Evolutionary conservation across 2,888 invertebrate species (phyloP), one percentile per base, ranked within the genome.

Genomic region (Drosophila infuscata): DNA sequence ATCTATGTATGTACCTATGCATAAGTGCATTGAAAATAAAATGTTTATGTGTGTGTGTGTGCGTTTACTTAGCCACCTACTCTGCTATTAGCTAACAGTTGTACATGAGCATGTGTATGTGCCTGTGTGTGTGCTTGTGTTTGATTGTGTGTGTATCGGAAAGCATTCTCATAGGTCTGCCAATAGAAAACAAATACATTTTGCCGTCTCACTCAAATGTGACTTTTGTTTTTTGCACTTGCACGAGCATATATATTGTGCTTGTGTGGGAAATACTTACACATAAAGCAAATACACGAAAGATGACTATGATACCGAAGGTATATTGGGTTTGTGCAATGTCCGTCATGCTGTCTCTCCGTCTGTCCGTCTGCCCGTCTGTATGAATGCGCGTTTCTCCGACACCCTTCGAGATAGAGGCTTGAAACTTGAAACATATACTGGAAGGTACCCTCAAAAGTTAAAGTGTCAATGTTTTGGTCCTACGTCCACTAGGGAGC

Each of bases 181-280:
- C 72, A 73, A 73, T 72, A 72, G 66, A 51, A 72, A 72, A 60
- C 56, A 56, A 60, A 58, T 66, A 53, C 48, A 62, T 49, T 49
- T 30, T 62, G 70, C 61, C 36, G 43, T 77, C 74, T 77, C 74
- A 51, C 70, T 76, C 60, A 72, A 76, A 76, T 75, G 32, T 33
- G 38, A 43, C 63, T 64, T 67, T 52, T 25, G 25, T 25, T 58
- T 71, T 46, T 41, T 35, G 29, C 46, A 58, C 12, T 36, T 36
- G 12, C 57, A 20, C 32, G 29, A 25, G 12, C n/a, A n/a, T 29
- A 8, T 8, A 12, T 30, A 25, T 25, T 17, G 29, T 17, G 15
- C 53, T 29, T 3, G 20, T 41, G 20, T 20, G 30, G 0, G 7
- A 46, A 46, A 46, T 46, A 46, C 46, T 15, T 15, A 7, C 20